A percentile compares a stretch with the other conserved stretches of the same genome.
Conservation (phyloP, 2,888 invertebrate species). For the Plutella xylostella region DNA sequence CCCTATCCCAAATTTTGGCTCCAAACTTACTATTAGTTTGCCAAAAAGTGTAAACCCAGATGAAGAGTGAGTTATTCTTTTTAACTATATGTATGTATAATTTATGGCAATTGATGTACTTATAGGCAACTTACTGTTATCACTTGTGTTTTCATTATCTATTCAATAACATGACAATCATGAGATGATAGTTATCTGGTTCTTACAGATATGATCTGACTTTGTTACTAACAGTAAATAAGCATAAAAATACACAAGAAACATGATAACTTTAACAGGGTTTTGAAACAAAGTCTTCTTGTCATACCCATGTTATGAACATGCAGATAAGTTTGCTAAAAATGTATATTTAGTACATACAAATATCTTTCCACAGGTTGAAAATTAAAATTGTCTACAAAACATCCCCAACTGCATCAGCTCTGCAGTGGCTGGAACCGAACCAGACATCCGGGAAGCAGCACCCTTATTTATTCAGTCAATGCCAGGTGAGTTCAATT, state of each 20-base stretch:
- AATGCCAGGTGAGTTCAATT: constrained; percentile 80
- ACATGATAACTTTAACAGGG: no score
- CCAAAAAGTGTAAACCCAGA: constrained; percentile 53
- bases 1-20: constrained; percentile 76
- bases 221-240: no score
- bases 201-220: neutral
- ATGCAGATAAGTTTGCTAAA: no score
- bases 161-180: neutral
- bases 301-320: no score
- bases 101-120: no score
- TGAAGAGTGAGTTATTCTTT: constrained; percentile 46
- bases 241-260: no score
- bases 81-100: neutral
- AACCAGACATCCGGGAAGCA: constrained; percentile 89
- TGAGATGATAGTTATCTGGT: neutral
- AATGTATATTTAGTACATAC: no score
- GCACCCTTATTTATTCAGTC: constrained; percentile 88
- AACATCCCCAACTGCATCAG: constrained; percentile 82
- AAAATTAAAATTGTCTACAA: constrained; percentile 77
- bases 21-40: constrained; percentile 78
- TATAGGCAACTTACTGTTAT: neutral
- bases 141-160: neutral
- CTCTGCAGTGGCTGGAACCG: constrained; percentile 89
- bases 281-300: no score
- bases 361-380: no score